phyloP scores from a whole-genome alignment of 2,113 vertebrate genomes.

The Psephotus haematonotus region DNA sequence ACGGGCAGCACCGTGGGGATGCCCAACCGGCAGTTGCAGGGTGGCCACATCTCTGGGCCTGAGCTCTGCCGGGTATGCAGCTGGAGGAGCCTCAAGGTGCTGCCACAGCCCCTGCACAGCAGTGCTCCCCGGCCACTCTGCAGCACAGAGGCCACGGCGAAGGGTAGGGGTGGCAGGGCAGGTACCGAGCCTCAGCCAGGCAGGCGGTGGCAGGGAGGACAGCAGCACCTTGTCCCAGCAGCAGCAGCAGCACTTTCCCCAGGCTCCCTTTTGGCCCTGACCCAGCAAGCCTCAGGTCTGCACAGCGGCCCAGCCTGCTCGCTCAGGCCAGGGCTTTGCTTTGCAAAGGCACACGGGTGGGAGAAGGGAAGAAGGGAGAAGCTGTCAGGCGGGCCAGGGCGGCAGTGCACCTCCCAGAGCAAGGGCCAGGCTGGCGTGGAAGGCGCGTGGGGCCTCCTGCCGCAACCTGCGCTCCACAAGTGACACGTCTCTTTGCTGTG shows the following conservation, averaged over 20 bases:
- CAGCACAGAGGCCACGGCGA: not conserved
- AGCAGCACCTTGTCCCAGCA: not conserved
- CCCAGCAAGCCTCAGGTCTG: not conserved
- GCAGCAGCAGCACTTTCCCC: not conserved
- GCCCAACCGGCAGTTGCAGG: too few species aligned
- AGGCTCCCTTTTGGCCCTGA: accelerated
- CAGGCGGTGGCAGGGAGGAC: not conserved
- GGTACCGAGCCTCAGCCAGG: not conserved
- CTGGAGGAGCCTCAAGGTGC: not conserved
- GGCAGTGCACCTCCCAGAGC: not conserved
- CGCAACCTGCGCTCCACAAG: too few species aligned
- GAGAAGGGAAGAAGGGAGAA: not conserved
- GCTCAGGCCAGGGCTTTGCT: not conserved
- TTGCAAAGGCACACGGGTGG: not conserved
- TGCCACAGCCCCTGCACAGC: not conserved
- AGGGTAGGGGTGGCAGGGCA: not conserved
- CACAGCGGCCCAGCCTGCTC: accelerated
- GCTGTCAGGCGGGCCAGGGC: accelerated
- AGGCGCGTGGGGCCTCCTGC: accelerated
- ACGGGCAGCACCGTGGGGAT: not conserved
- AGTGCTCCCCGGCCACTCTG: not conserved
- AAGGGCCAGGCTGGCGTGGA: not conserved
- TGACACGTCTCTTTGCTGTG: too few species aligned
- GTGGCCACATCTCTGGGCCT: not conserved
- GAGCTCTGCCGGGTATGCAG: not conserved